These are phyloP conservation scores for Acleris cristana DNA, from an alignment of 2,888 invertebrate species.

Conservation along the genomic window DNA sequence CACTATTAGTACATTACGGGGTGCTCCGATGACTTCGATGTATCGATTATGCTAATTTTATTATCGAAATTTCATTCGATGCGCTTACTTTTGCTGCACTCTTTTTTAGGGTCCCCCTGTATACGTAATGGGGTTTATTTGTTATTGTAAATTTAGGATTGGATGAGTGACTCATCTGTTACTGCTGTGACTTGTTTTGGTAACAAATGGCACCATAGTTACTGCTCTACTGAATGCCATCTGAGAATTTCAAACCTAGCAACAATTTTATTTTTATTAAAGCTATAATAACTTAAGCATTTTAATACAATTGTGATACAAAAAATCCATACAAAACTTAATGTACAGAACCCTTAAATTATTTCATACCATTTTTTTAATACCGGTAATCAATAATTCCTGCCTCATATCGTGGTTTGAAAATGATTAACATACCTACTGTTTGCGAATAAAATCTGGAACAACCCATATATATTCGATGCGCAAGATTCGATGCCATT, in stretches of 20 bases:
- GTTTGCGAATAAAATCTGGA: slow-evolving; percentile 58
- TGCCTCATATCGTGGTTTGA: neutral
- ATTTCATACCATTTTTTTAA: neutral
- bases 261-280: too few species aligned
- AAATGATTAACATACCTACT: slow-evolving; percentile 59
- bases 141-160: slow-evolving; percentile 22
- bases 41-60: slow-evolving; percentile 83
- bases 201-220: neutral
- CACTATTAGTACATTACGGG: slow-evolving; percentile 45
- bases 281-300: too few species aligned
- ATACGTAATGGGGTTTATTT: slow-evolving; percentile 30
- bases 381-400: too few species aligned
- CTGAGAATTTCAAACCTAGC: too few species aligned
- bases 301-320: too few species aligned
- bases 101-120: slow-evolving; percentile 25
- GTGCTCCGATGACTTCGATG: slow-evolving; percentile 67
- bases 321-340: too few species aligned
- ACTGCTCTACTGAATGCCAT: too few species aligned
- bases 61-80: slow-evolving; percentile 73
- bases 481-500: slow-evolving; percentile 10
- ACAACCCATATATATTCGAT: slow-evolving; percentile 42
- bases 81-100: slow-evolving; percentile 49
- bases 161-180: slow-evolving; percentile 21
- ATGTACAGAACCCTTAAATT: neutral
- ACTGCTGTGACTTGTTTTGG: slow-evolving; percentile 14